These are phyloP conservation scores for Balearica regulorum DNA, from an alignment of 2,797 vertebrate species.

Conservation along the genomic window DNA sequence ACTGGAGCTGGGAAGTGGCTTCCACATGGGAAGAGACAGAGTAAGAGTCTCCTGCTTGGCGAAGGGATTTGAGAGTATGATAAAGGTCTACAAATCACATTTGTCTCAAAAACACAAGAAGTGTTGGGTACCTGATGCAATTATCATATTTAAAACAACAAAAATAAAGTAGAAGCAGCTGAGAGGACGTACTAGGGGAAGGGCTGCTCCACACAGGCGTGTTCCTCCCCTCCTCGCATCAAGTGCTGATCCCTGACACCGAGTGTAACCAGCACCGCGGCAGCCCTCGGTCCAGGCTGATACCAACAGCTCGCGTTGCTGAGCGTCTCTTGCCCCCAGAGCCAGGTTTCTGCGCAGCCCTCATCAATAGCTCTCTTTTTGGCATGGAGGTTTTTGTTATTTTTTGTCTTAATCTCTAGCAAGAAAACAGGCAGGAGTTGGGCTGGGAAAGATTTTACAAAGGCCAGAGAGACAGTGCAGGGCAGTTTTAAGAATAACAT, in stretches of 20 bases:
- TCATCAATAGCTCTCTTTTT: not conserved
- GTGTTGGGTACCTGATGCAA: not conserved
- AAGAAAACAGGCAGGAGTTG: not conserved
- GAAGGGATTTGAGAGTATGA: not conserved
- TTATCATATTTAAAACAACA: not conserved
- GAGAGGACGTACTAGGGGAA: not conserved
- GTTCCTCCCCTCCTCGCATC: not conserved
- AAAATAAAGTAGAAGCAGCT: not conserved
- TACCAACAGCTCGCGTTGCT: accelerated
- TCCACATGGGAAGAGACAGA: not conserved
- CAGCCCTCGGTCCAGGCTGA: not conserved
- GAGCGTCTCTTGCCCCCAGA: not conserved
- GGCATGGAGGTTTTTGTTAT: not conserved
- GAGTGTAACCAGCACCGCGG: not conserved
- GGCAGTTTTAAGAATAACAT: not conserved
- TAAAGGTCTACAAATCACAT: not conserved
- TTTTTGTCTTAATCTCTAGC: not conserved
- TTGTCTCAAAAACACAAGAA: not conserved
- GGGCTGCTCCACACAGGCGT: not conserved
- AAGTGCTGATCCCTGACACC: not conserved
- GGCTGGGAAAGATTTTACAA: not conserved
- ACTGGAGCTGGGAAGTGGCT: not conserved
- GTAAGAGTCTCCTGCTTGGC: not conserved
- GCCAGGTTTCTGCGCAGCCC: not conserved
- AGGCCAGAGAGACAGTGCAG: not conserved